These are phyloP conservation scores for Diploscapter pachys DNA, from an alignment of 1,140 invertebrate species.

Conservation along the genomic window DNA sequence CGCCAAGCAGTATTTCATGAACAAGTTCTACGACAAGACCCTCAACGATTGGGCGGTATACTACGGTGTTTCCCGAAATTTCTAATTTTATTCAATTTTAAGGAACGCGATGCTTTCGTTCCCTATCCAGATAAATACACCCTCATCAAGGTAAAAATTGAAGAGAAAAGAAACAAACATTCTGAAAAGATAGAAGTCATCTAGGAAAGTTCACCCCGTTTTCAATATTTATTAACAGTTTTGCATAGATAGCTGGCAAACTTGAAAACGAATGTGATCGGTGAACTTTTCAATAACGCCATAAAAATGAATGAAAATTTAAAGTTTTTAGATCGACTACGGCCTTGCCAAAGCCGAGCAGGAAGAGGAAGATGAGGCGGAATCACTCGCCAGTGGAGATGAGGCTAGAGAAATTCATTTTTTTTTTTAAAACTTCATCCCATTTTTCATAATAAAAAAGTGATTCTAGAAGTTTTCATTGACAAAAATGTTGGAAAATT, in stretches of 20 bases:
- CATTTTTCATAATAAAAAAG: not conserved
- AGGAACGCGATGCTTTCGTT: constrained; percentile 52
- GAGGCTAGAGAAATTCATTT: constrained; percentile 1
- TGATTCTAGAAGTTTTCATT: no score
- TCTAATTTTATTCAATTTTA: no score
- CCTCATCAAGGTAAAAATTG: constrained; percentile 59
- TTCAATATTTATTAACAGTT: no score
- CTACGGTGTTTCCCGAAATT: not conserved
- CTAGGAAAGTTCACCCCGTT: no score
- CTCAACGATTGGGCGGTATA: constrained; percentile 57
- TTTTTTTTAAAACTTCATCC: not conserved
- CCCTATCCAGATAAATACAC: constrained; percentile 60
- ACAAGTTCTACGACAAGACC: constrained; percentile 63
- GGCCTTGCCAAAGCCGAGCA: constrained; percentile 16
- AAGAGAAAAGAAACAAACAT: constrained; percentile 32
- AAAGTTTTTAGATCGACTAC: constrained; percentile 42
- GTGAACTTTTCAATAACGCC: not conserved
- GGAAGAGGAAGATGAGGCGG: constrained; percentile 24
- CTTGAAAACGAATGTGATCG: not conserved
- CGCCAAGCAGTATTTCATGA: constrained; percentile 62
- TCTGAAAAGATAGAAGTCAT: not conserved
- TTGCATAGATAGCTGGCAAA: not conserved
- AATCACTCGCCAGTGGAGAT: constrained; percentile 9
- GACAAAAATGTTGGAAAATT: no score
- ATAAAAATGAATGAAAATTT: no score